A percentile compares a stretch with the other conserved stretches of the same genome.
Conservation (phyloP, 2,797 vertebrate species). For the Cyprinodon diabolis region DNA sequence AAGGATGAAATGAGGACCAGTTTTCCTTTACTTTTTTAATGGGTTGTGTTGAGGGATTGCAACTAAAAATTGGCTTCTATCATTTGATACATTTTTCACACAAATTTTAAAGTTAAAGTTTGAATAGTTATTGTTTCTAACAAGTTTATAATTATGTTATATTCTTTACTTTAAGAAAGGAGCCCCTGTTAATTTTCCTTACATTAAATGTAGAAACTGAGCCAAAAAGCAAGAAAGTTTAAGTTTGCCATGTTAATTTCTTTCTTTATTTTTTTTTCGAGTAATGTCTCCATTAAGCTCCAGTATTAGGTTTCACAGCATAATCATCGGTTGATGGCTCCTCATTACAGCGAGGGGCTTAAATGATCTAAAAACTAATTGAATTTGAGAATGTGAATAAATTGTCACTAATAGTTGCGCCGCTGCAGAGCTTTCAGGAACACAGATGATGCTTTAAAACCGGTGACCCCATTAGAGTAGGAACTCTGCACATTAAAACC, state of each 20-base stretch:
- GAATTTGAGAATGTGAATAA: conserved; percentile 33
- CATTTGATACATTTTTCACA: too few species aligned
- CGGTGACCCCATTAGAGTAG: not conserved
- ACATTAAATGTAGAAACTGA: too few species aligned
- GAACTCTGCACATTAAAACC: not conserved
- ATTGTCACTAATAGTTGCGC: conserved; percentile 18
- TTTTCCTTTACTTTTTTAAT: too few species aligned
- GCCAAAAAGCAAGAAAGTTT: not conserved
- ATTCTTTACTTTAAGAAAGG: too few species aligned
- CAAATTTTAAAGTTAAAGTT: too few species aligned
- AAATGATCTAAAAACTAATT: conserved; percentile 38
- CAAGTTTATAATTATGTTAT: too few species aligned
- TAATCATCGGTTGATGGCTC: conserved; percentile 31
- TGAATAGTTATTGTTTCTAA: too few species aligned
- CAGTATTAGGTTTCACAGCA: conserved; percentile 4
- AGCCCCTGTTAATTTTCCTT: too few species aligned
- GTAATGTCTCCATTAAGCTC: not conserved
- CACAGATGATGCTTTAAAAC: not conserved
- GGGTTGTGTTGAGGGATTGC: too few species aligned
- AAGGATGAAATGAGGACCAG: too few species aligned
- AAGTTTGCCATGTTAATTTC: not conserved
- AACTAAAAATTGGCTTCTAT: too few species aligned
- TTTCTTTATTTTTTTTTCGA: conserved; percentile 7
- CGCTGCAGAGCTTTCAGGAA: conserved; percentile 22
- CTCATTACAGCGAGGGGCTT: conserved; percentile 28